Percentiles rank a stretch among this genome's conserved stretches.
These are phyloP conservation scores for Apamea monoglypha DNA, from an alignment of 2,888 invertebrate species.

Conservation along the genomic window DNA sequence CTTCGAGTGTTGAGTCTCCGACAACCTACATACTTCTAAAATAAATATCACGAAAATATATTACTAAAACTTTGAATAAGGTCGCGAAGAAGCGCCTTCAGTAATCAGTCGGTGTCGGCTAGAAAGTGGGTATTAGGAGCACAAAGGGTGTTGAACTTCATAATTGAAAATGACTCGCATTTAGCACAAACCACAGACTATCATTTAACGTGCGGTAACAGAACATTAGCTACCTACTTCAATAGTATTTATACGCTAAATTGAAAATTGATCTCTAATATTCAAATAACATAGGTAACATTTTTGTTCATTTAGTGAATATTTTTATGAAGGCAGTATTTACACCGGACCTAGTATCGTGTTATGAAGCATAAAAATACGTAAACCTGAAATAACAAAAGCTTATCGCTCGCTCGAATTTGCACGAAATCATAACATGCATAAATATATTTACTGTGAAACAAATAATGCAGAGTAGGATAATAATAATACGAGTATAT, in stretches of 20 bases:
- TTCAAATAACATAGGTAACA: constrained; percentile 1
- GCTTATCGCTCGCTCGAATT: constrained; percentile 35
- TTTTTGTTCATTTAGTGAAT: background rate
- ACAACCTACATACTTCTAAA: too few relatives aligned
- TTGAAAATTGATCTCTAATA: background rate
- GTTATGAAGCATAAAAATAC: constrained; percentile 40
- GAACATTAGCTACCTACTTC: background rate
- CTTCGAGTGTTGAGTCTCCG: too few relatives aligned
- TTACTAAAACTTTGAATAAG: background rate
- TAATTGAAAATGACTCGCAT: background rate
- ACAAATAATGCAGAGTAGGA: constrained; percentile 16
- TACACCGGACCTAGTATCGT: constrained; percentile 4
- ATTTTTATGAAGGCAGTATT: constrained; percentile 26
- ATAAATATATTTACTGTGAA: constrained; percentile 25
- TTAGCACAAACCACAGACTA: background rate
- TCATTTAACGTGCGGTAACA: background rate
- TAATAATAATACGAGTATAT: too few relatives aligned
- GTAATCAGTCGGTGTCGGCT: too few relatives aligned
- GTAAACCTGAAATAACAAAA: constrained; percentile 42
- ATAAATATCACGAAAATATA: too few relatives aligned
- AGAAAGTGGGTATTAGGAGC: background rate
- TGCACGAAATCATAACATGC: constrained; percentile 20
- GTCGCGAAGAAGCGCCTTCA: background rate
- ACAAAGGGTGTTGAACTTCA: background rate
- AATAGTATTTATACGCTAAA: background rate